A percentile compares a stretch with the other conserved stretches of the same genome.
These are phyloP conservation scores for Rhyacichthys aspro DNA, from an alignment of 2,797 vertebrate genomes.

Conservation along the genomic window DNA sequence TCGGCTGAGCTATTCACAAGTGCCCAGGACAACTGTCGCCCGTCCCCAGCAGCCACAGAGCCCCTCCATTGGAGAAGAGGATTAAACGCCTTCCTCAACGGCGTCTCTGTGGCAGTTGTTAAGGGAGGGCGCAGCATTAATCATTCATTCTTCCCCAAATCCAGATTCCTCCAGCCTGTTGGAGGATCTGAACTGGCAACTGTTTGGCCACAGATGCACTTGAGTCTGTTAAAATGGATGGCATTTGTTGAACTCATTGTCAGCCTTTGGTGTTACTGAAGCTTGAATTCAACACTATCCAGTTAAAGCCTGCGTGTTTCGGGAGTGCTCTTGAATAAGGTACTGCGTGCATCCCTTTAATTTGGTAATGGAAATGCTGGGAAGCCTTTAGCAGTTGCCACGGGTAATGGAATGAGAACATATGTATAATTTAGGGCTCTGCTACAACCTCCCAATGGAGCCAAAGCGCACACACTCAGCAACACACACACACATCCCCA, in stretches of 20 bases:
- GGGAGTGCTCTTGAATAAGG: conserved; percentile 1
- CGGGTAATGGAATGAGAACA: conserved; percentile 77
- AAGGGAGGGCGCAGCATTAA: conserved; percentile 43
- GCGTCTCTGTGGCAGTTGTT: conserved; percentile 51
- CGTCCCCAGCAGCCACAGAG: conserved; percentile 26
- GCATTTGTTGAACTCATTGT: conserved; percentile 1
- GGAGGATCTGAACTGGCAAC: conserved; percentile 44
- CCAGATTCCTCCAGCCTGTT: conserved; percentile 33
- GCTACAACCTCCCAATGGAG: conserved; percentile 60
- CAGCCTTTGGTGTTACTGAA: conserved; percentile 5
- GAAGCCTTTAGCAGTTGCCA: conserved; percentile 73
- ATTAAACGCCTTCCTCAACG: conserved; percentile 48
- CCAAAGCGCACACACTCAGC: conserved; percentile 16
- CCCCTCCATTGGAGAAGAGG: conserved; percentile 23
- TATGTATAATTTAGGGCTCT: conserved; percentile 78
- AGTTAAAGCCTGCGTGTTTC: not conserved
- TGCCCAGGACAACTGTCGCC: conserved; percentile 17
- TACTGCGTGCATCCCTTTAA: conserved; percentile 58
- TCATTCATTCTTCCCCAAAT: conserved; percentile 41
- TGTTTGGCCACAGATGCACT: conserved; percentile 40
- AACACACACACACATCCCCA: conserved; percentile 17
- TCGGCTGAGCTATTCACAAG: conserved; percentile 18
- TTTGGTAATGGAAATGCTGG: conserved; percentile 76
- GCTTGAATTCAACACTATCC: conserved; percentile 3
- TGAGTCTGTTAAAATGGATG: conserved; percentile 24